A percentile compares a stretch with the other conserved stretches of the same genome.
These are phyloP conservation scores for Pseudoips prasinana DNA, from an alignment of 2,888 invertebrate genomes.

Conservation along the genomic window DNA sequence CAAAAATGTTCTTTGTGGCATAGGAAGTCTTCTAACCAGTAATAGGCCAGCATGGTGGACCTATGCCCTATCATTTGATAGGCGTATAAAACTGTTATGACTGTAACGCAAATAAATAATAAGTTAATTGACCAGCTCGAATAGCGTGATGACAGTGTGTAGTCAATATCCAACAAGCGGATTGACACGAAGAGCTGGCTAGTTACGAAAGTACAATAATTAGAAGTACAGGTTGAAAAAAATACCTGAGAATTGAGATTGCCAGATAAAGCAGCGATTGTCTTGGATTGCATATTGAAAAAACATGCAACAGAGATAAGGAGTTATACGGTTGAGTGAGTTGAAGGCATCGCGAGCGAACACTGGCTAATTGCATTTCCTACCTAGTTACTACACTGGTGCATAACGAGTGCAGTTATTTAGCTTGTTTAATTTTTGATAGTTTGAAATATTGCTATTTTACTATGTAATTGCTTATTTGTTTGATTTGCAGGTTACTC, in stretches of 20 bases:
- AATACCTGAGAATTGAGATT: constrained; percentile 79
- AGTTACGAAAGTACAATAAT: constrained; percentile 76
- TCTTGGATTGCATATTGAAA: constrained; percentile 79
- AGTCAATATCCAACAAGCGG: constrained; percentile 37
- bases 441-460: constrained; percentile 23
- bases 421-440: constrained; percentile 34
- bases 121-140: constrained; percentile 11
- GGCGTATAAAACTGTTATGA: no score
- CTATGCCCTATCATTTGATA: no score
- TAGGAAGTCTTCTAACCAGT: no score
- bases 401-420: constrained; percentile 39
- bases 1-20: no score
- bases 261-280: constrained; percentile 73
- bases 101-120: not conserved
- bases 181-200: constrained; percentile 68
- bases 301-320: constrained; percentile 81
- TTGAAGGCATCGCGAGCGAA: constrained; percentile 65
- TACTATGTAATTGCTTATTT: constrained; percentile 13
- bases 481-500: not conserved
- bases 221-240: constrained; percentile 72
- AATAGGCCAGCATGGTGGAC: no score
- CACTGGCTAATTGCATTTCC: constrained; percentile 77
- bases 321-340: constrained; percentile 73
- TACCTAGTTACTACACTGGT: constrained; percentile 67
- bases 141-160: constrained; percentile 31